These are phyloP conservation scores for Upupa epops DNA, from an alignment of 2,113 vertebrate genomes.

Conservation along the genomic window DNA sequence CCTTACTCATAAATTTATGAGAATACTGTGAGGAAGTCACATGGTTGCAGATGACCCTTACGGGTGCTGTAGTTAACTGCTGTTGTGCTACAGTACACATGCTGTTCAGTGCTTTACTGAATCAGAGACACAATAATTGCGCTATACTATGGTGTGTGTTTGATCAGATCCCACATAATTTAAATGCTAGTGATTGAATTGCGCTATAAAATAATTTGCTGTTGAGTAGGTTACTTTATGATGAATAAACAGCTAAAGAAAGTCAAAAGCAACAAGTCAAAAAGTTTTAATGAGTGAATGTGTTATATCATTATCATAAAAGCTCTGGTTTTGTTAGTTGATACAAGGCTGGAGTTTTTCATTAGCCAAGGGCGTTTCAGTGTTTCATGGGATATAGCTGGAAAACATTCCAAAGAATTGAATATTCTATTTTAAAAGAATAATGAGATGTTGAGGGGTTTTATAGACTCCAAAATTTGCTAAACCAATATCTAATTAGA, in stretches of 20 bases:
- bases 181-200: background rate
- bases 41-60: background rate
- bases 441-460: slow-evolving; percentile 48
- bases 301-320: slow-evolving; percentile 19
- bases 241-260: background rate
- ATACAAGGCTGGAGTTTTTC: slow-evolving; percentile 5
- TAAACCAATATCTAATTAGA: slow-evolving; percentile 61
- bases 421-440: slow-evolving; percentile 64
- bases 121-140: background rate
- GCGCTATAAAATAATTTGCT: background rate
- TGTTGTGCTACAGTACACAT: too few species aligned
- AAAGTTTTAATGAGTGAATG: background rate
- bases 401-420: slow-evolving; percentile 63
- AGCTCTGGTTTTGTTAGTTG: slow-evolving; percentile 34
- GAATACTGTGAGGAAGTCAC: background rate
- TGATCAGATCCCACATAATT: background rate
- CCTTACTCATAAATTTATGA: background rate
- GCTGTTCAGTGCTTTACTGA: background rate
- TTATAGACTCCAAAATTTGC: slow-evolving; percentile 47
- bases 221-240: background rate
- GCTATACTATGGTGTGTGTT: background rate
- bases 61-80: background rate
- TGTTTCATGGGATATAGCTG: slow-evolving; percentile 28
- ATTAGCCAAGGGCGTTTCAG: slow-evolving; percentile 36
- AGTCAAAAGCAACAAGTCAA: background rate